Conservation (phyloP, 2,888 invertebrate species). For the Athrips mouffetella region DNA sequence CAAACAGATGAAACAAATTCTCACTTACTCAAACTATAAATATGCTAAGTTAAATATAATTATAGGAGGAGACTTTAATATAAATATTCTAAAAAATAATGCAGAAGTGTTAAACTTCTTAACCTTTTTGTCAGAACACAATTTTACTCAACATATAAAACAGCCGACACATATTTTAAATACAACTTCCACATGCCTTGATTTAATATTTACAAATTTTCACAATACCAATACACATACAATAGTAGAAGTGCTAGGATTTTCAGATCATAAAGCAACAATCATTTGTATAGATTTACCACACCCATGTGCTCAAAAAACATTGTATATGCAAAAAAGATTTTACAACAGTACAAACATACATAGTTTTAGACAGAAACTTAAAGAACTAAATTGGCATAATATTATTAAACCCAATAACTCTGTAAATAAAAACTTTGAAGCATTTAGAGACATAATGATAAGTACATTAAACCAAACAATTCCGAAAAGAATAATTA, state of each 20-base stretch:
- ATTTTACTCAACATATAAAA: no score
- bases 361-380: conserved; percentile 12
- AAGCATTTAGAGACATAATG: neutral
- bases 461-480: no score
- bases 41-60: neutral
- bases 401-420: neutral
- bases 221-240: no score
- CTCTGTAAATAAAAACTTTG: conserved; percentile 15
- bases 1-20: conserved; percentile 6
- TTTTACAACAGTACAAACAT: conserved; percentile 10
- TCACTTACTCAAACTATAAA: conserved; percentile 8
- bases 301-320: neutral
- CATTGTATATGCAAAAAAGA: neutral
- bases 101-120: neutral
- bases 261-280: neutral
- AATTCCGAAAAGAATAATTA: conserved; percentile 12
- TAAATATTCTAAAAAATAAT: neutral
- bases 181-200: no score
- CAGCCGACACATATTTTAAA: no score
- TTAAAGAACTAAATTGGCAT: conserved; percentile 9
- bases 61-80: neutral
- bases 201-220: no score
- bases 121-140: no score
- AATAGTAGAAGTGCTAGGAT: neutral
- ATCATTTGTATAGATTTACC: neutral